These are phyloP conservation scores for Tokudaia muenninki DNA, from an alignment of 2,797 vertebrate species.

Conservation along the genomic window DNA sequence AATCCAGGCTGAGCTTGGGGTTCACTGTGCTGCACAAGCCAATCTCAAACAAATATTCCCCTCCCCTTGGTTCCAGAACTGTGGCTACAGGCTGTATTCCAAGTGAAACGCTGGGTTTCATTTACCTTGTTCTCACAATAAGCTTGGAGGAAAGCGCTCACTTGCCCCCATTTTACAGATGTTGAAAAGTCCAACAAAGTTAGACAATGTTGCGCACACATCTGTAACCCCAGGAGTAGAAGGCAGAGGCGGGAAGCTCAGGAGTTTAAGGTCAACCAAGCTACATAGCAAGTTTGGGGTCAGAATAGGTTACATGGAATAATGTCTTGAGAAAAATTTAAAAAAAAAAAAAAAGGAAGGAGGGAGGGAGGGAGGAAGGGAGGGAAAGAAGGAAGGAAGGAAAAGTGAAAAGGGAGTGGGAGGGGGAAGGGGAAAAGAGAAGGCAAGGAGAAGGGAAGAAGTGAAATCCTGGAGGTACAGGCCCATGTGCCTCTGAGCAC, in stretches of 20 bases:
- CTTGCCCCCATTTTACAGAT: neutral
- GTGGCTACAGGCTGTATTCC: neutral
- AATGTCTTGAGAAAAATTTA: neutral
- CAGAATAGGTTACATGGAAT: neutral
- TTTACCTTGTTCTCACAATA: neutral
- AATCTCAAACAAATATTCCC: neutral
- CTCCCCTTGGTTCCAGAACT: neutral
- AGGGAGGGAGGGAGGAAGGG: no score
- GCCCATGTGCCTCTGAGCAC: neutral
- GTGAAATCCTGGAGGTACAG: neutral
- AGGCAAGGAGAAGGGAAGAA: no score
- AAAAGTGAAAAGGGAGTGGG: neutral
- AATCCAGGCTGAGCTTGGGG: neutral
- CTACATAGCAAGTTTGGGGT: neutral
- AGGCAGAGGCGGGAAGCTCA: neutral
- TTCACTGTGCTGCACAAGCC: neutral
- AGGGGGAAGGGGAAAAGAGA: no score
- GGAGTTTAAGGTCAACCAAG: neutral
- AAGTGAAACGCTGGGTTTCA: neutral
- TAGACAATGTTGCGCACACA: neutral
- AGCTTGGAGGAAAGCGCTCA: neutral
- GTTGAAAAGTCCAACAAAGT: neutral
- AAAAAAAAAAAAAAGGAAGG: no score
- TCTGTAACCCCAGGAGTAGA: no score
- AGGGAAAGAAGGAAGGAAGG: fast-evolving